phyloP scores from a whole-genome alignment of 2,797 vertebrate genomes.

The Aplochiton taeniatus region DNA sequence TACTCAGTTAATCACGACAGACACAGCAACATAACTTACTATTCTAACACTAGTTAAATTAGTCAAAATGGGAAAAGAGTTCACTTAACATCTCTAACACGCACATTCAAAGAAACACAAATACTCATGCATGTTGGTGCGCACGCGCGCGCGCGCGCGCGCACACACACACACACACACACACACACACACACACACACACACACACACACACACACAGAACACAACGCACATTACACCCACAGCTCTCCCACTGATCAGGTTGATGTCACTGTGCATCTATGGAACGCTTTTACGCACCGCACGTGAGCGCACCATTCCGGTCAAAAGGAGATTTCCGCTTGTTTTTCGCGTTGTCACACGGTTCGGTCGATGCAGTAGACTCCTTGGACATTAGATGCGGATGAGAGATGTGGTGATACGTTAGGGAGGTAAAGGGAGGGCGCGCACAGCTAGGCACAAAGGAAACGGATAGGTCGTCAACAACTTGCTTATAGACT shows the following conservation, averaged over 20 bases:
- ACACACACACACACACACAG: constrained; percentile 7
- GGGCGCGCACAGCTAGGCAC: constrained; percentile 57
- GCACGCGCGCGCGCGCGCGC: constrained; percentile 16
- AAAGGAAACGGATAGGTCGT: constrained; percentile 51
- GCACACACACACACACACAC: constrained; percentile 7
- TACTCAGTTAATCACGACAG: too few relatives aligned
- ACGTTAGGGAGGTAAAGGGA: constrained; percentile 32
- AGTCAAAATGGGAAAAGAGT: too few relatives aligned
- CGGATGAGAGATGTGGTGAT: constrained; percentile 53
- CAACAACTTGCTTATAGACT: constrained; percentile 63
- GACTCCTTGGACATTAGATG: constrained; percentile 41
- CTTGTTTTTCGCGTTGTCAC: constrained; percentile 55
- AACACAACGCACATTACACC: too few relatives aligned
- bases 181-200: constrained; percentile 13
- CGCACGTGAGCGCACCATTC: constrained; percentile 21
- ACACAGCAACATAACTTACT: too few relatives aligned
- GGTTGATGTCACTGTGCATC: constrained; percentile 53
- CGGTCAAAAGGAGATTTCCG: constrained; percentile 40
- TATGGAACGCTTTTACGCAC: constrained; percentile 75
- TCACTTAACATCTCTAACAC: too few relatives aligned
- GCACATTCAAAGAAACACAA: not conserved
- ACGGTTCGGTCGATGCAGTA: constrained; percentile 25
- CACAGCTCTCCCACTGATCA: constrained; percentile 32
- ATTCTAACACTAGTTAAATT: too few relatives aligned
- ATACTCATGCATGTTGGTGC: not conserved